Conservation (phyloP, 2,113 vertebrate genomes). For the Leptobrachium ailaonicum region DNA sequence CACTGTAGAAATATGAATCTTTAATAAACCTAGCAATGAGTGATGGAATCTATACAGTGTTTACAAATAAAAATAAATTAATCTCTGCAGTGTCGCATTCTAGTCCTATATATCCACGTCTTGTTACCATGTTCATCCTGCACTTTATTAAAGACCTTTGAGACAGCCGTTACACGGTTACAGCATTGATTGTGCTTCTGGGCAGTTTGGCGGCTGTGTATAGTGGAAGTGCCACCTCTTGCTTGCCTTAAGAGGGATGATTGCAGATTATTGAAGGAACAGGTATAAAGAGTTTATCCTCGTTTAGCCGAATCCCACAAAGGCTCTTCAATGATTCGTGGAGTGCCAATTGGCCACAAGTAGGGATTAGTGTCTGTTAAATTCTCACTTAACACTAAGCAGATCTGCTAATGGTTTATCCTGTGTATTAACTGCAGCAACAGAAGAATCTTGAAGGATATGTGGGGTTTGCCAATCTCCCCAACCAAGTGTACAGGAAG, state of each 20-base stretch:
- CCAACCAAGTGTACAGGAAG: conserved; percentile 98
- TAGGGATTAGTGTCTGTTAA: conserved; percentile 2
- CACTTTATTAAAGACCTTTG: too few species aligned
- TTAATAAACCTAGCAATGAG: too few species aligned
- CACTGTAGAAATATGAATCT: too few species aligned
- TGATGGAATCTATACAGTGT: too few species aligned
- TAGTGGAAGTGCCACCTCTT: neutral
- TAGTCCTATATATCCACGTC: too few species aligned
- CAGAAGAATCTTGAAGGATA: conserved; percentile 99
- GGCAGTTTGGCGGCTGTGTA: too few species aligned
- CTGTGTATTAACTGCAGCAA: conserved; percentile 74
- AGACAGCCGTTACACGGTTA: too few species aligned
- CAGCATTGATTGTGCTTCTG: too few species aligned
- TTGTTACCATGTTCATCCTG: too few species aligned
- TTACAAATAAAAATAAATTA: too few species aligned
- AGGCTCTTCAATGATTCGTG: neutral
- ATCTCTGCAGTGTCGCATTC: too few species aligned
- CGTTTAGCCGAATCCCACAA: neutral
- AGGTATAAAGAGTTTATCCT: neutral
- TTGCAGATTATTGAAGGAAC: neutral
- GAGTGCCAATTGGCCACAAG: neutral
- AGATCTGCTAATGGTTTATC: conserved; percentile 13
- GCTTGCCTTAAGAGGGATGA: neutral
- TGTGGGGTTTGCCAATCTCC: conserved; percentile 98
- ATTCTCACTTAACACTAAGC: neutral